Conservation (phyloP, 2,113 vertebrate genomes). For the Dinomys branickii region DNA sequence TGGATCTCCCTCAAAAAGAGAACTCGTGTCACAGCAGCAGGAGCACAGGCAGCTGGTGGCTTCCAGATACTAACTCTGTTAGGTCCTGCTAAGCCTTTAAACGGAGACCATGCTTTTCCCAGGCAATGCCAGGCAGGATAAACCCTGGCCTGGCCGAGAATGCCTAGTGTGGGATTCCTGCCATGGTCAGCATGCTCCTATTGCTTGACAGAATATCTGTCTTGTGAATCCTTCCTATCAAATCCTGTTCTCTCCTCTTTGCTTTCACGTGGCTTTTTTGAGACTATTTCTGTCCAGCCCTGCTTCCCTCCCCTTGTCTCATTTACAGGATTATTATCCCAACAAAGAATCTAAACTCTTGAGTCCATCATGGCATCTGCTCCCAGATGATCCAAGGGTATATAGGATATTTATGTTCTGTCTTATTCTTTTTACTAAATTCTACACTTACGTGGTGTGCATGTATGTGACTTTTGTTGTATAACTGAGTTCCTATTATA, state of each 20-base stretch:
- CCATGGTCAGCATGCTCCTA: accelerated
- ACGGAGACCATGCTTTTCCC: background rate
- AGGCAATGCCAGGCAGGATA: background rate
- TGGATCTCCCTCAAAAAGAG: background rate
- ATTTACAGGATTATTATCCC: background rate
- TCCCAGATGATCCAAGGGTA: background rate
- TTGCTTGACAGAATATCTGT: background rate
- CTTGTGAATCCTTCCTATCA: background rate
- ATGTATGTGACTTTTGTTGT: background rate
- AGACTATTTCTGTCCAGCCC: background rate
- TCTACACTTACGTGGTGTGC: background rate
- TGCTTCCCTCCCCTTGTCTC: background rate
- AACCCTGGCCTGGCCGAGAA: background rate
- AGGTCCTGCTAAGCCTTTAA: background rate
- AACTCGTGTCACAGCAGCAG: background rate
- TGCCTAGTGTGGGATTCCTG: background rate
- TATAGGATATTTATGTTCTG: background rate
- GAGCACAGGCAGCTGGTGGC: background rate
- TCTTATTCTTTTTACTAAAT: background rate
- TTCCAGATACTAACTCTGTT: background rate
- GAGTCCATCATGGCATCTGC: background rate
- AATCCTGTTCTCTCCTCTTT: background rate
- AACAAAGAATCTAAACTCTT: background rate
- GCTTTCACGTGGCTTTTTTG: background rate
- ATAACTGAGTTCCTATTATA: background rate